Percentiles rank a stretch among this genome's conserved stretches.
phyloP scores from a whole-genome alignment of 2,888 invertebrate species.

The Allolobophora icterica region DNA sequence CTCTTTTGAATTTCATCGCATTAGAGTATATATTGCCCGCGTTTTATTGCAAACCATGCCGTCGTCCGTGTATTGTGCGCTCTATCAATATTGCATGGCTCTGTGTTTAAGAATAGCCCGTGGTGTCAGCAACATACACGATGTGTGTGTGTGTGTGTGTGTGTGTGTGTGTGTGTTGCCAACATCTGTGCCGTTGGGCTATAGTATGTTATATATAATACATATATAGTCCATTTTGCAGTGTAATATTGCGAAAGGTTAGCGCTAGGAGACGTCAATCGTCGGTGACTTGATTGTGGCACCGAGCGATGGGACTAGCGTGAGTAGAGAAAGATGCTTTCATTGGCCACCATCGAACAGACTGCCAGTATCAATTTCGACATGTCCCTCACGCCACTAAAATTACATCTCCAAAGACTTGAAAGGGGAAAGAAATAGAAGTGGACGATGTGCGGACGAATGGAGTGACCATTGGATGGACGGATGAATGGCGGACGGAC shows the following conservation, averaged over 20 bases:
- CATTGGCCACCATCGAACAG: neutral
- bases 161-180: neutral
- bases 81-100: neutral
- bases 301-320: neutral
- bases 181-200: neutral
- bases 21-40: neutral
- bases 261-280: neutral
- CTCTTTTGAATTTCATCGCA: constrained; percentile 17
- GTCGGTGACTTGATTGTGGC: constrained; percentile 6
- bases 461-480: neutral
- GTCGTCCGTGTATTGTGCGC: neutral
- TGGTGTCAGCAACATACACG: neutral
- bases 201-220: neutral
- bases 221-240: neutral
- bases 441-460: neutral
- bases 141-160: too few relatives aligned
- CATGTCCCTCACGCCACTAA: neutral
- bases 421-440: neutral
- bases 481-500: neutral
- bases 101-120: neutral
- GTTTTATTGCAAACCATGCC: neutral
- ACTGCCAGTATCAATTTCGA: constrained; percentile 1
- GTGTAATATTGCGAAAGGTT: constrained; percentile 7
- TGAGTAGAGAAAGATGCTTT: neutral
- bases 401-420: constrained; percentile 8